Percentiles rank a stretch among this genome's conserved stretches.
Evolutionary conservation across 53 echinoderm and acorn worm species (phyloP).

Genomic region (Holothuria scabra): DNA sequence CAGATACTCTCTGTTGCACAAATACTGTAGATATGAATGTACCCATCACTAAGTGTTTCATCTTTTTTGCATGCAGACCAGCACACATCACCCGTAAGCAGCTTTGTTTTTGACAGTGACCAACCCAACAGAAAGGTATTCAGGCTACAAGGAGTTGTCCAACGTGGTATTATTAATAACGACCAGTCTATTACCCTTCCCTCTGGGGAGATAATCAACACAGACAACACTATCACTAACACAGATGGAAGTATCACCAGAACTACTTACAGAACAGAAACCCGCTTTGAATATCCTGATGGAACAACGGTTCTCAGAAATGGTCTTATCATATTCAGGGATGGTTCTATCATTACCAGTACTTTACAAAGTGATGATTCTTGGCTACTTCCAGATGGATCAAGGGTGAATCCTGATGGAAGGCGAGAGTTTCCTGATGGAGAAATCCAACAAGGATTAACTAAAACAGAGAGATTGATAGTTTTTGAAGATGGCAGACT

Average conservation of each 20-base stretch:
- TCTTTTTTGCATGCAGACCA: neutral
- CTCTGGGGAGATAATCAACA: neutral
- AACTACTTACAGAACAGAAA: conserved; percentile 26
- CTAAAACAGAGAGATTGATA: conserved; percentile 13
- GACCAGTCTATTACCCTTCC: conserved; percentile 14
- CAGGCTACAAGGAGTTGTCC: conserved; percentile 2
- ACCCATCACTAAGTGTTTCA: too few relatives aligned
- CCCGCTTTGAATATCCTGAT: conserved; percentile 37
- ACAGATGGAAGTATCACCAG: conserved; percentile 19
- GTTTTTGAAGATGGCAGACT: conserved; percentile 34
- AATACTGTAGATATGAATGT: too few relatives aligned
- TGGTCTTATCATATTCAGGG: conserved; percentile 20
- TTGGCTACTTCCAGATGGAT: conserved; percentile 30
- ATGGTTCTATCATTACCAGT: conserved; percentile 29
- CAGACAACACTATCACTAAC: neutral
- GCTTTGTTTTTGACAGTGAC: neutral
- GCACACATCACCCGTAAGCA: neutral
- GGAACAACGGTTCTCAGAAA: conserved; percentile 42
- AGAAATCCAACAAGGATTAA: neutral
- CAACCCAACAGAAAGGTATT: neutral
- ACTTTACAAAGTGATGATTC: neutral
- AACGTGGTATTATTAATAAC: neutral
- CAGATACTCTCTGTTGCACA: too few relatives aligned
- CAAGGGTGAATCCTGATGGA: conserved; percentile 4
- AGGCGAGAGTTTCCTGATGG: neutral